Evolutionary conservation across 2,888 invertebrate genomes (phyloP), one percentile per base, ranked within the genome.

Genomic region (Limnephilus rhombicus): DNA sequence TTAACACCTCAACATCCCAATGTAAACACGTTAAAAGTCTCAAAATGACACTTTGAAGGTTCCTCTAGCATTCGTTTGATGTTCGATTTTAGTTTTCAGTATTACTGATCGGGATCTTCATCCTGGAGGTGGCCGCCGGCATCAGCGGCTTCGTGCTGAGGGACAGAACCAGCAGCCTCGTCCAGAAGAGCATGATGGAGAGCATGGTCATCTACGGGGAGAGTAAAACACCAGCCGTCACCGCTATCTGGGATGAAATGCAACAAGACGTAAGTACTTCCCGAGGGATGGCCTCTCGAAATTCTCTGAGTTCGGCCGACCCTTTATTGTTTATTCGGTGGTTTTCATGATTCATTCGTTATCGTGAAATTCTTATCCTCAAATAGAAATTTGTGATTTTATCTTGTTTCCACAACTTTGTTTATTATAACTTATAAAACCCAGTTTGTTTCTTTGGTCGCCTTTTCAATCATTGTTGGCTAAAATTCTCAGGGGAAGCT

Each of bases 71-170:
- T 31, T 81, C 11, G n/a, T n/a, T 5, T n/a, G 81, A 29, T 81
- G 34, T 82, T 31, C 9, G 68, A n/a, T 87, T 91, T 83, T 90
- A 97, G 97, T 98, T 98, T 94, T 96, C 97, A 13, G 96, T 96
- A 0, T 95, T 98, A 91, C 96, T 98, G 96, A 95, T 97, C 37
- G 94, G 98, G 85, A 97, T 98, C 94, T 98, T 98, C 94, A 96
- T 98, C 91, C 95, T 98, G 95, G 98, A 98, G 95, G 95, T 98
- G 94, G 97, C 98, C 0, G 98, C 97, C 11, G 98, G 98, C 94
- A 97, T 98, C 92, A 97, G 97, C 81, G 97, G 97, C 2, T 98
- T 97, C 94, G 97, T 97, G 3, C 95, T 98, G 92, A 95, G 96
- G 91, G 95, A 95, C 2, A 96, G 97, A 94, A 97, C 97, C 0